Conservation (phyloP, 2,797 vertebrate species). For the Chrysocyon brachyurus region DNA sequence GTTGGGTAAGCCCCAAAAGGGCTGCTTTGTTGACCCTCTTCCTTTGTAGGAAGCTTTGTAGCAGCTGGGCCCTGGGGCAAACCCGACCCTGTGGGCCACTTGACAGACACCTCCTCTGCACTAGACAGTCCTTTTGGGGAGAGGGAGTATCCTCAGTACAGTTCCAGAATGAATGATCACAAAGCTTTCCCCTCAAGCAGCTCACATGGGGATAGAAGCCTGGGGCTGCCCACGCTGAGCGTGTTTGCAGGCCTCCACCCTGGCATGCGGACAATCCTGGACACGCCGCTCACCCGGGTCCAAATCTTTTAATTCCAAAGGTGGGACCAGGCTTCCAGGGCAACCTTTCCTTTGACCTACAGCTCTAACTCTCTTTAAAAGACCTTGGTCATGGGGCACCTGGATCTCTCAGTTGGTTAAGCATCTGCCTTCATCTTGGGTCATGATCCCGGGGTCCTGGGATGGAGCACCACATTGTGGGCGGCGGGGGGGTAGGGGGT, state of each 20-base stretch:
- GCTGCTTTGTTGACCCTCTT: neutral
- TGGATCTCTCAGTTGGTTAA: no score
- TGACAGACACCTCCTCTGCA: neutral
- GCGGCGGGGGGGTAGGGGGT: no score
- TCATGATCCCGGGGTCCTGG: no score
- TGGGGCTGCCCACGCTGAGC: neutral
- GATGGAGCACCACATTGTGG: no score
- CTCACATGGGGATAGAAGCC: neutral
- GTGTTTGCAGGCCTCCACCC: neutral
- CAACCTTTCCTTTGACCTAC: neutral
- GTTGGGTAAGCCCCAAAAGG: neutral
- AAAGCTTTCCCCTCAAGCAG: neutral
- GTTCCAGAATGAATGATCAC: accelerated
- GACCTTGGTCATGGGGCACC: neutral
- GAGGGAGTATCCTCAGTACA: neutral
- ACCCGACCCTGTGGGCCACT: neutral
- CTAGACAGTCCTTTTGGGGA: neutral
- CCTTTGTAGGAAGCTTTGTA: neutral
- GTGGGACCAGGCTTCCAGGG: neutral
- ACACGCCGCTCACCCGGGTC: neutral
- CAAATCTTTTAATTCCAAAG: neutral
- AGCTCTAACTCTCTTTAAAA: neutral
- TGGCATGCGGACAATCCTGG: neutral
- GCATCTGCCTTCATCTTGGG: no score
- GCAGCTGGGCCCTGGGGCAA: neutral